A percentile compares a stretch with the other conserved stretches of the same genome.
These are phyloP conservation scores for Electrophaes corylata DNA, from an alignment of 2,888 invertebrate genomes.

Conservation along the genomic window DNA sequence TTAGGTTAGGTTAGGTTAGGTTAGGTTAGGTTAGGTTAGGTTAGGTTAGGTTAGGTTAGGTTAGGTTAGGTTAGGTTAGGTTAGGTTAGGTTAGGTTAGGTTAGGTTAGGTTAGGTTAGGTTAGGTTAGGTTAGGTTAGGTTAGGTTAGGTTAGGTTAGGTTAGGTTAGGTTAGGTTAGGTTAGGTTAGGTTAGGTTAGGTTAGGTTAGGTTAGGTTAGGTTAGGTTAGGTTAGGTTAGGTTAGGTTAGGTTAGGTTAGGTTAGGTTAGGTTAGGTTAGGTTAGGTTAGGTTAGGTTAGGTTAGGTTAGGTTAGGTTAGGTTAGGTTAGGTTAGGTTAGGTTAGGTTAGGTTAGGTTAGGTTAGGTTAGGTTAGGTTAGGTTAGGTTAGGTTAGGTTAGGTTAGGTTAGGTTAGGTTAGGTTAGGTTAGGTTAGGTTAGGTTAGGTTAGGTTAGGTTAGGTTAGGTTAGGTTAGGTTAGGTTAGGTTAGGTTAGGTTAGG, in stretches of 20 bases:
- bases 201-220: constrained; percentile 11
- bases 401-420: constrained; percentile 17
- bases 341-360: constrained; percentile 17
- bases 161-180: constrained; percentile 17
- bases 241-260: constrained; percentile 6
- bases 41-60: constrained; percentile 17
- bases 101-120: constrained; percentile 17
- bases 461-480: constrained; percentile 17
- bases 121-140: constrained; percentile 6
- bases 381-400: constrained; percentile 11
- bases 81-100: constrained; percentile 11
- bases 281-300: constrained; percentile 17
- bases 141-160: constrained; percentile 11
- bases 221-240: constrained; percentile 17
- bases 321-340: constrained; percentile 11
- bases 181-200: constrained; percentile 6
- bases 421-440: constrained; percentile 6
- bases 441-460: constrained; percentile 11
- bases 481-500: constrained; percentile 6
- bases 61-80: constrained; percentile 6
- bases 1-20: constrained; percentile 6
- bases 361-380: constrained; percentile 6
- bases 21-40: constrained; percentile 11
- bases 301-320: constrained; percentile 6
- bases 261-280: constrained; percentile 11